Percentiles rank a stretch among this genome's conserved stretches.
phyloP scores from a whole-genome alignment of 2,797 vertebrate genomes.

The Gymnopithys bicolor region DNA sequence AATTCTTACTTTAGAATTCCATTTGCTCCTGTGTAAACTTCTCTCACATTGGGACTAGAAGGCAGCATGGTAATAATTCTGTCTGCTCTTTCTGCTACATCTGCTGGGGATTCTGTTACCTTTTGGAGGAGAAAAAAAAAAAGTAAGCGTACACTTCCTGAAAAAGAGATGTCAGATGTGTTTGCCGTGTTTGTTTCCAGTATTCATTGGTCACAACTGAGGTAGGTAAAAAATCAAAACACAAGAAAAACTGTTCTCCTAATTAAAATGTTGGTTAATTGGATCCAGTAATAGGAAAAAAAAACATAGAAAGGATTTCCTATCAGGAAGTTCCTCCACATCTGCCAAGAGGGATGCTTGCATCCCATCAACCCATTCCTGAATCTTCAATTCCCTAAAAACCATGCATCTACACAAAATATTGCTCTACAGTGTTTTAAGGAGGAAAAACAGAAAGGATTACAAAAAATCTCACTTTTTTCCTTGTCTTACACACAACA shows the following conservation, averaged over 20 bases:
- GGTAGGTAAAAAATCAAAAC: neutral
- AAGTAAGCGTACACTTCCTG: neutral
- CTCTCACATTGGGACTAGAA: slow-evolving; percentile 90
- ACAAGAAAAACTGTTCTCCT: neutral
- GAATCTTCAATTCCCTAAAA: neutral
- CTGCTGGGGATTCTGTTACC: slow-evolving; percentile 93
- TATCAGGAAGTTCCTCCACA: neutral
- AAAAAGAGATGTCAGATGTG: neutral
- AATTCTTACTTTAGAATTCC: slow-evolving; percentile 91
- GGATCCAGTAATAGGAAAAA: neutral
- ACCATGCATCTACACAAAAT: neutral
- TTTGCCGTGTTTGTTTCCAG: neutral
- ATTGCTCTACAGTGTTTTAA: neutral
- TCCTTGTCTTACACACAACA: neutral
- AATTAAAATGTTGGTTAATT: neutral
- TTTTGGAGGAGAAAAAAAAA: slow-evolving; percentile 69
- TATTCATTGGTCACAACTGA: neutral
- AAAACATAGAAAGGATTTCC: neutral
- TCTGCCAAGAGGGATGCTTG: neutral
- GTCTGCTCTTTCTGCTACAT: slow-evolving; percentile 95
- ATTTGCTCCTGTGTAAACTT: slow-evolving; percentile 91
- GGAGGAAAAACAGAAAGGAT: neutral
- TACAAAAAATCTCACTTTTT: neutral
- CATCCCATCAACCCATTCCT: neutral
- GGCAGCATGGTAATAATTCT: slow-evolving; percentile 98